A percentile compares a stretch with the other conserved stretches of the same genome.
Evolutionary conservation across 2,113 vertebrate species (phyloP).

Genomic region (Barnardius zonarius): DNA sequence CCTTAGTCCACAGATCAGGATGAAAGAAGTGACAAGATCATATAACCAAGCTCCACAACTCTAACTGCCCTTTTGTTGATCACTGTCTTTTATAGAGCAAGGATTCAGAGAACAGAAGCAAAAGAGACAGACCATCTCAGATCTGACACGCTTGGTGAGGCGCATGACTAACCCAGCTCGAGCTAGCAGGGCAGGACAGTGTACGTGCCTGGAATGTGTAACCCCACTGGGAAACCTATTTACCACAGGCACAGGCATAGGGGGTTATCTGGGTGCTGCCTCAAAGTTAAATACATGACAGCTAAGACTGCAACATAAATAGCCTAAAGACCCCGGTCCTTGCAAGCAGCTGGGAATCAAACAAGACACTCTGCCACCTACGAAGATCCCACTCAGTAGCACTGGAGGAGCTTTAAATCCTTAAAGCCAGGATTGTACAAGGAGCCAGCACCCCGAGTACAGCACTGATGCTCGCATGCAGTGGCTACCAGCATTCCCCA

Average conservation of each 20-base stretch:
- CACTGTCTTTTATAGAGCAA: not conserved
- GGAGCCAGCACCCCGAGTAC: not conserved
- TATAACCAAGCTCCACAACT: not conserved
- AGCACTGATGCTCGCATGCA: not conserved
- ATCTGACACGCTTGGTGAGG: not conserved
- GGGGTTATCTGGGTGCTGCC: not conserved
- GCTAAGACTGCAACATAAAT: not conserved
- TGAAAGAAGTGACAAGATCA: slow-evolving; percentile 6
- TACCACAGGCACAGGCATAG: not conserved
- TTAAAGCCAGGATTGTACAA: not conserved
- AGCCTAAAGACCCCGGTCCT: not conserved
- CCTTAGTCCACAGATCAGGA: not conserved
- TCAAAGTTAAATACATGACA: not conserved
- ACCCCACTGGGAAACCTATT: not conserved
- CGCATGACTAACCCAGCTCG: slow-evolving; percentile 36
- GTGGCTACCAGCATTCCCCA: not conserved
- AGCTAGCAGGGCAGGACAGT: not conserved
- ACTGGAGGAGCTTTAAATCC: not conserved
- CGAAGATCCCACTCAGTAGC: not conserved
- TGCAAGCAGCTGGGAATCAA: not conserved
- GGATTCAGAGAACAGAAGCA: not conserved
- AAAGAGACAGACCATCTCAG: not conserved
- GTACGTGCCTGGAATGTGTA: slow-evolving; percentile 30
- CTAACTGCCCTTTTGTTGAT: slow-evolving; percentile 28
- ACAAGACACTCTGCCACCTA: not conserved